Evolutionary conservation across 2,888 invertebrate genomes (phyloP).

Genomic region (Hirtodrosophila duncani): DNA sequence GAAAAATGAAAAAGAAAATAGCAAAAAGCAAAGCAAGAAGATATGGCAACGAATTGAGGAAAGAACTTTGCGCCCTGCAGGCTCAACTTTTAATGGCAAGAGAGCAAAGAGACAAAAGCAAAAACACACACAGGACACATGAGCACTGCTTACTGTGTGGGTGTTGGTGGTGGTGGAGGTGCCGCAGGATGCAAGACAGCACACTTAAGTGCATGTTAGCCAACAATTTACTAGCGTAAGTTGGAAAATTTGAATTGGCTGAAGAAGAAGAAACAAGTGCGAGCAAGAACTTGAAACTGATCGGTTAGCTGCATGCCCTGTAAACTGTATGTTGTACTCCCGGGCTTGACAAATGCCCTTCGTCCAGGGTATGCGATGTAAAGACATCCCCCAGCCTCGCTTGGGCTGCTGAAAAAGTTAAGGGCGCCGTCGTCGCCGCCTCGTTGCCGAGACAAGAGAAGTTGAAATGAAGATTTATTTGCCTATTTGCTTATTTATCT

Average conservation of each 20-base stretch:
- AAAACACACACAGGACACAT: constrained; percentile 56
- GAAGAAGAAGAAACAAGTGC: constrained; percentile 21
- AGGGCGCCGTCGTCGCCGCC: too few relatives aligned
- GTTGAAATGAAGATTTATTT: constrained; percentile 73
- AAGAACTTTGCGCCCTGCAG: constrained; percentile 50
- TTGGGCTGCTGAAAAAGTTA: constrained; percentile 48
- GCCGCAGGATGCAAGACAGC: too few relatives aligned
- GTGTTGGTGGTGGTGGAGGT: background rate
- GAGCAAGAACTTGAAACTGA: constrained; percentile 20
- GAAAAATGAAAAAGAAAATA: constrained; percentile 23
- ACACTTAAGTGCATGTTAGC: constrained; percentile 72
- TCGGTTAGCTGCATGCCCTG: background rate
- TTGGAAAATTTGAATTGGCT: constrained; percentile 69
- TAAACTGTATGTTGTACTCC: background rate
- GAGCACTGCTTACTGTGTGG: constrained; percentile 50
- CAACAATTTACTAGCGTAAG: constrained; percentile 71
- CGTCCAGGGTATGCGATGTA: too few relatives aligned
- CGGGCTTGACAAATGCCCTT: too few relatives aligned
- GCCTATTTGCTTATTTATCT: constrained; percentile 73
- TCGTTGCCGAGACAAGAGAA: too few relatives aligned
- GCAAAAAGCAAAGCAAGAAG: background rate
- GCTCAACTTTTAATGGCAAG: constrained; percentile 70
- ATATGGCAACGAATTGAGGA: background rate
- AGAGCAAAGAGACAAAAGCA: constrained; percentile 22
- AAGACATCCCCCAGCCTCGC: too few relatives aligned